Evolutionary conservation across 2,797 vertebrate genomes (phyloP), one percentile per base, ranked within the genome.

Genomic region (Arctocebus calabarensis): DNA sequence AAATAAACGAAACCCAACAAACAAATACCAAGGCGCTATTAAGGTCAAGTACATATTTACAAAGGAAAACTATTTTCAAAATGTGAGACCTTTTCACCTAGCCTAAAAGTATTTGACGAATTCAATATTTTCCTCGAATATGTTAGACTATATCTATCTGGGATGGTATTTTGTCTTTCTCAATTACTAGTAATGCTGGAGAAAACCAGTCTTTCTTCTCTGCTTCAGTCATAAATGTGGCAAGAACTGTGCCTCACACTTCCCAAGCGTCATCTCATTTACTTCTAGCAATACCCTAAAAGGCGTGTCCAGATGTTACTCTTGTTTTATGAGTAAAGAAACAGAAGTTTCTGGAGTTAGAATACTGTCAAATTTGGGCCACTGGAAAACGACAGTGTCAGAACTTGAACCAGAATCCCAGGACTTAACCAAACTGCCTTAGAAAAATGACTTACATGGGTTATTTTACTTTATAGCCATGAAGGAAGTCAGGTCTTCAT

Each of bases 121-220:
- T 92, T 32, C 79, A 74, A 70, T 85, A 84, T 81, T 84, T 88
- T 94, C 55, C 78, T 95, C 43, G 29, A 57, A 62, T 20, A n/a
- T 73, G 40, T 8, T 48, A 85, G 73, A 70, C 20, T 57, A 22
- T 27, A 27, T 7, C 43, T n/a, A 45, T 84, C 27, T 43, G 66
- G 68, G 27, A 0, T n/a, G 37, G 71, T 2, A 37, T 8, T 61
- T 83, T 57, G 23, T 68, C 62, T 94, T 88, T 68, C 9, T 34
- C n/a, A 84, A 8, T 19, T 23, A 84, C 16, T 23, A 68, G 20
- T 23, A 73, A 23, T 34, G 55, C 45, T 71, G 34, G n/a, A 11
- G 19, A 64, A 68, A 13, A 7, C 8, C 27, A 27, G 0, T 4
- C 20, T 88, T 25, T 74, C 2, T 17, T 91, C 52, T 40, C 85